phyloP scores from a whole-genome alignment of 1,140 invertebrate genomes.

The Drosophila lacteicornis region DNA sequence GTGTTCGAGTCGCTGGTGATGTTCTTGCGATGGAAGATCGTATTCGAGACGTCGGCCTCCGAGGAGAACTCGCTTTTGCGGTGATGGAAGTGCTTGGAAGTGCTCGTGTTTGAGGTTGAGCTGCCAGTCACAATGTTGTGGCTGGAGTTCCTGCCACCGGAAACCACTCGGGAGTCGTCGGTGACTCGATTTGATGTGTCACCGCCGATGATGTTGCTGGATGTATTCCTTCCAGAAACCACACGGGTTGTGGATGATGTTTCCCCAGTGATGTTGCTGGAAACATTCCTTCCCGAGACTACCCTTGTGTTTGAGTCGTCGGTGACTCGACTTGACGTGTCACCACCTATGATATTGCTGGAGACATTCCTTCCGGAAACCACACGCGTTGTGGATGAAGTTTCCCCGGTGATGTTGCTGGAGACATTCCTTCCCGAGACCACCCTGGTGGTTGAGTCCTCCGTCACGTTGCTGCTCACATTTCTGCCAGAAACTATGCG shows the following conservation, averaged over 20 bases:
- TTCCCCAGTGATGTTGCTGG: slow-evolving; percentile 41
- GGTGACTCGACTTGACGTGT: slow-evolving; percentile 7
- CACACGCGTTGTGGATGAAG: slow-evolving; percentile 23
- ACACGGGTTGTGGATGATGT: slow-evolving; percentile 26
- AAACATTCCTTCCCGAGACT: slow-evolving; percentile 16
- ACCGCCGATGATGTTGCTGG: slow-evolving; percentile 39
- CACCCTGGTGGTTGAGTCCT: slow-evolving; percentile 26
- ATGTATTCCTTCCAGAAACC: slow-evolving; percentile 15
- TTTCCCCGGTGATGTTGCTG: slow-evolving; percentile 40
- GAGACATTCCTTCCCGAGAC: slow-evolving; percentile 22
- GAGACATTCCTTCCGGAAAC: slow-evolving; percentile 20
- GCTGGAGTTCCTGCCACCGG: slow-evolving; percentile 22
- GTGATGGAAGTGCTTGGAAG: slow-evolving; percentile 85
- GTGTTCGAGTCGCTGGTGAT: slow-evolving; percentile 67
- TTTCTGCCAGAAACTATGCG: slow-evolving; percentile 28
- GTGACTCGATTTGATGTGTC: slow-evolving; percentile 12
- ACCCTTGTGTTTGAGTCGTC: slow-evolving; percentile 21
- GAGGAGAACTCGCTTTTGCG: slow-evolving; percentile 90
- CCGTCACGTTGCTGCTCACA: slow-evolving; percentile 34
- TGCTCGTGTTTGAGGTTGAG: slow-evolving; percentile 37
- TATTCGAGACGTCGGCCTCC: slow-evolving; percentile 90
- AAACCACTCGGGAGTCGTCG: slow-evolving; percentile 21
- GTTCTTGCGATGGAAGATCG: slow-evolving; percentile 91
- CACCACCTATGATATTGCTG: slow-evolving; percentile 36
- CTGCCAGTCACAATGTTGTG: slow-evolving; percentile 31